Conservation (phyloP, 2,888 invertebrate species). For the Drosophila lutescens region DNA sequence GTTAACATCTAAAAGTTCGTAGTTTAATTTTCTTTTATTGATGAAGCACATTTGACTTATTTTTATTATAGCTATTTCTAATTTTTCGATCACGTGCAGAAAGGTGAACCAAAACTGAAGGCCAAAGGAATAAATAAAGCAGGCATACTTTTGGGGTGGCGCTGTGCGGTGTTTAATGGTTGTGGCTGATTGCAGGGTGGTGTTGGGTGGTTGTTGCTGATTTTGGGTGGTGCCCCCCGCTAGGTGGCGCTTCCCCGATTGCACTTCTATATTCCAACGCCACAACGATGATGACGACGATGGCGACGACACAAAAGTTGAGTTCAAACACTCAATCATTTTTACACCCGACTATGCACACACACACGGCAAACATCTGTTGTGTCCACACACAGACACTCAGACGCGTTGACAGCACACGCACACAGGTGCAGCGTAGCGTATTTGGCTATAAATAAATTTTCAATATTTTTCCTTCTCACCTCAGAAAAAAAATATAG, state of each 20-base stretch:
- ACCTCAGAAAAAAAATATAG: slow-evolving; percentile 3
- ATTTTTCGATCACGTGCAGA: no score
- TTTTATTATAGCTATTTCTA: no score
- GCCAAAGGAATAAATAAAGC: no score
- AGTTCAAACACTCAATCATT: slow-evolving; percentile 76
- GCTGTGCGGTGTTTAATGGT: no score
- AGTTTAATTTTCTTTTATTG: no score
- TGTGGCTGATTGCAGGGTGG: not conserved
- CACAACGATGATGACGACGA: slow-evolving; percentile 22
- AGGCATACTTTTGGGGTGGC: no score
- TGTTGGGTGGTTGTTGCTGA: not conserved
- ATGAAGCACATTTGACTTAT: no score
- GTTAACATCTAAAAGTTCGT: no score
- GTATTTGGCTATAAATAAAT: slow-evolving; percentile 74
- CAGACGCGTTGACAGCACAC: slow-evolving; percentile 49
- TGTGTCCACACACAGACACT: slow-evolving; percentile 4
- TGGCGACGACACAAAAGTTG: slow-evolving; percentile 56
- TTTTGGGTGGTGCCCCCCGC: not conserved
- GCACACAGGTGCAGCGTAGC: slow-evolving; percentile 67
- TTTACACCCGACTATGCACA: slow-evolving; percentile 61
- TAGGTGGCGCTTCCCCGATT: not conserved
- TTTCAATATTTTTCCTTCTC: slow-evolving; percentile 53
- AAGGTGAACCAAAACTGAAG: no score
- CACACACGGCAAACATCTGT: slow-evolving; percentile 31
- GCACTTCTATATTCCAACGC: slow-evolving; percentile 1